A percentile compares a stretch with the other conserved stretches of the same genome.
Evolutionary conservation across 2,113 vertebrate genomes (phyloP).

Genomic region (Limnothrissa miodon): DNA sequence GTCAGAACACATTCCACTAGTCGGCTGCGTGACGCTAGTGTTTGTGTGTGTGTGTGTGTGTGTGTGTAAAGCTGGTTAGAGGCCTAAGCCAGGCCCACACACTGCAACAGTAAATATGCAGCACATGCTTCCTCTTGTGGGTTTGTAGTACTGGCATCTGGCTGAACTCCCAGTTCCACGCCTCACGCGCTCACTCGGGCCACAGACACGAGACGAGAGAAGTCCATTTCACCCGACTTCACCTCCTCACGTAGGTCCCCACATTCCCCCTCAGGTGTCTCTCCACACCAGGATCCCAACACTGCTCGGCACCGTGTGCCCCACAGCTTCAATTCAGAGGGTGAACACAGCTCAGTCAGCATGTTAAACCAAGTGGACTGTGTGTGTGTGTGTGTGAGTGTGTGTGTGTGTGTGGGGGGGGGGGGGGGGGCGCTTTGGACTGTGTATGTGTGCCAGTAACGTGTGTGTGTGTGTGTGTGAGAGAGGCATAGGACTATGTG

Average conservation of each 20-base stretch:
- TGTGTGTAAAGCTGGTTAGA: not conserved
- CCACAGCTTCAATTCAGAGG: not conserved
- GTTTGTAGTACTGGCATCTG: not conserved
- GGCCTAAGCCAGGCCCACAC: not conserved
- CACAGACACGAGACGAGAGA: not conserved
- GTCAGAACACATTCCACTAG: not conserved
- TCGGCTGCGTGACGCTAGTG: not conserved
- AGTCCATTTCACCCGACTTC: not conserved
- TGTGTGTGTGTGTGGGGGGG: too few species aligned
- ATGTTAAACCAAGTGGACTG: not conserved
- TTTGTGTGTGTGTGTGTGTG: not conserved
- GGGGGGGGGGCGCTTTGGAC: too few species aligned
- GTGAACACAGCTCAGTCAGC: not conserved
- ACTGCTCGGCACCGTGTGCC: not conserved
- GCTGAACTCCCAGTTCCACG: conserved; percentile 15
- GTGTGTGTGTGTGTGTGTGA: too few species aligned
- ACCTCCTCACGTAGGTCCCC: not conserved
- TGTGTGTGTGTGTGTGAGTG: too few species aligned
- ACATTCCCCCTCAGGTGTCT: not conserved
- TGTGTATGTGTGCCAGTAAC: too few species aligned
- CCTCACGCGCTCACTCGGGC: not conserved
- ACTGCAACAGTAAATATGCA: not conserved
- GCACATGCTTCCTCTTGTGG: not conserved
- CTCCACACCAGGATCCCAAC: too few species aligned
- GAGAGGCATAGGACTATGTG: too few species aligned